Percentiles rank a stretch among this genome's conserved stretches.
Evolutionary conservation across 2,113 vertebrate genomes (phyloP).

Genomic region (Lanius ludovicianus): DNA sequence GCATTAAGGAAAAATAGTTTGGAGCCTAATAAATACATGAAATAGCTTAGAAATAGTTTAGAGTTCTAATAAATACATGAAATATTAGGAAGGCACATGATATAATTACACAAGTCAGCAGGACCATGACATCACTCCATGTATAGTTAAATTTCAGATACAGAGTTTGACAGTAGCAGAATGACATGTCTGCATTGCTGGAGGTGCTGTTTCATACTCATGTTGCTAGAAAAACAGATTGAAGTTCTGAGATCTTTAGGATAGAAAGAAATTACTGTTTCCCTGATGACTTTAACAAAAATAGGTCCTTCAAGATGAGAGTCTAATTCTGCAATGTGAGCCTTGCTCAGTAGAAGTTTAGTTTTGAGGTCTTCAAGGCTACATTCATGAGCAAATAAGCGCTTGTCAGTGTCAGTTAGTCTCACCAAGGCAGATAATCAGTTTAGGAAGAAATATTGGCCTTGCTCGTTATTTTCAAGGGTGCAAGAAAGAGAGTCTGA

Average conservation of each 20-base stretch:
- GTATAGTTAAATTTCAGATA: background rate
- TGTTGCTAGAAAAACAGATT: background rate
- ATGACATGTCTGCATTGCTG: background rate
- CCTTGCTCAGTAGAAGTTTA: background rate
- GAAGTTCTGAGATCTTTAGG: background rate
- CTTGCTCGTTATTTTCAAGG: background rate
- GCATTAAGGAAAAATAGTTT: background rate
- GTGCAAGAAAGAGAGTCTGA: background rate
- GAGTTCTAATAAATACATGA: background rate
- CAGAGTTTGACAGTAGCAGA: background rate
- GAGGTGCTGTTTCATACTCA: background rate
- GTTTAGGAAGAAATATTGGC: background rate
- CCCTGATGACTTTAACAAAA: background rate
- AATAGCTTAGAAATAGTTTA: background rate
- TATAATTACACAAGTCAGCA: background rate
- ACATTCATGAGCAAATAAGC: background rate
- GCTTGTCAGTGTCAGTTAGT: background rate
- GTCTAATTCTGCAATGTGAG: background rate
- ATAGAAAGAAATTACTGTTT: background rate
- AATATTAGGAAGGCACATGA: background rate
- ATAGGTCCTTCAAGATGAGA: background rate
- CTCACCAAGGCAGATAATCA: background rate
- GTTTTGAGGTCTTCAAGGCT: background rate
- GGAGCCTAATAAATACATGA: background rate
- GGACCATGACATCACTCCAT: background rate